Conservation (phyloP, 2,113 vertebrate genomes). For the Salvator merianae region DNA sequence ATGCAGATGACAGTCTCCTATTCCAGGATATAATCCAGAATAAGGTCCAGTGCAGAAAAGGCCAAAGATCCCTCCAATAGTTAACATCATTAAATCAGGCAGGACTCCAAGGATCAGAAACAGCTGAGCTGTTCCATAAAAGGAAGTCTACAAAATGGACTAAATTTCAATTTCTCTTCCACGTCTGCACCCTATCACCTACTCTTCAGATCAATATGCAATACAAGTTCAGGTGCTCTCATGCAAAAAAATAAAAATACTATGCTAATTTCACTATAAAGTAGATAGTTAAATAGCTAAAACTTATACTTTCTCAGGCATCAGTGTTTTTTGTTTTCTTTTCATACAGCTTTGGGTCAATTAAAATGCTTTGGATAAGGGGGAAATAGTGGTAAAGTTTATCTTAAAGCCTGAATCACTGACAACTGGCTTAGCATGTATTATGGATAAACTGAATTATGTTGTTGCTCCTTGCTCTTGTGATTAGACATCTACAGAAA, state of each 20-base stretch:
- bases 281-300: not conserved
- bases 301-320: not conserved
- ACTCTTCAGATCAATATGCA: too few species aligned
- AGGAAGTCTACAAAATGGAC: too few species aligned
- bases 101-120: too few species aligned
- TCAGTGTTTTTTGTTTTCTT: not conserved
- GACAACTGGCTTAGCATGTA: constrained; percentile 25
- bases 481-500: constrained; percentile 45
- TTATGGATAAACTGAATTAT: constrained; percentile 29
- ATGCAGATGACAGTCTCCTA: too few species aligned
- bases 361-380: constrained; percentile 18
- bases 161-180: too few species aligned
- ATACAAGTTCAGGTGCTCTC: too few species aligned
- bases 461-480: constrained; percentile 9
- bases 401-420: constrained; percentile 13
- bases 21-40: too few species aligned
- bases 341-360: fast-evolving
- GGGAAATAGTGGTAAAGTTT: not conserved
- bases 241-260: not conserved
- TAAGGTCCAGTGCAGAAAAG: too few species aligned
- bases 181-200: too few species aligned
- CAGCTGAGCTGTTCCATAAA: too few species aligned
- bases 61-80: too few species aligned
- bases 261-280: not conserved
- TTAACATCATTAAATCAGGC: too few species aligned